phyloP scores from a whole-genome alignment of 2,888 invertebrate genomes.

The Agrochola circellaris region DNA sequence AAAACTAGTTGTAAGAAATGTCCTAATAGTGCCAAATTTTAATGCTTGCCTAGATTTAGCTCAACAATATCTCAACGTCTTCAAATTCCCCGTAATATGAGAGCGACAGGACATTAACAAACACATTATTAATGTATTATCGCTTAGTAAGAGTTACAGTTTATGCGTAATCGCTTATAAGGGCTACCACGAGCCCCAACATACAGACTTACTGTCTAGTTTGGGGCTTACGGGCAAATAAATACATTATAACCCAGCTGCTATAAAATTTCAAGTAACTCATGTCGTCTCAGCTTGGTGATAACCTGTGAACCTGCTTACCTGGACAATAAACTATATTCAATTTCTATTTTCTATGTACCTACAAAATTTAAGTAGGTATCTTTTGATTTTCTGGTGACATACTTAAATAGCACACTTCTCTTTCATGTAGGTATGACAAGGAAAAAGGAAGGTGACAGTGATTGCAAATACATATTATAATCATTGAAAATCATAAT shows the following conservation, averaged over 20 bases:
- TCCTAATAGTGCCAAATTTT: not conserved
- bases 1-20: not conserved
- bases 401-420: not conserved
- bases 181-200: not conserved
- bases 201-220: not conserved
- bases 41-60: not conserved
- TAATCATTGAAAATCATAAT: not conserved
- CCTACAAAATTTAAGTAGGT: too few species aligned
- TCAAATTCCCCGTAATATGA: not conserved
- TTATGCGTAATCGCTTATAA: not conserved
- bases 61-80: not conserved
- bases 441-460: too few species aligned
- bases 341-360: too few species aligned
- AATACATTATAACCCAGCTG: not conserved
- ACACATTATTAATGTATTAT: constrained; percentile 30
- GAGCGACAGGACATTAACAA: not conserved
- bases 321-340: too few species aligned
- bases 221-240: not conserved
- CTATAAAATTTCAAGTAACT: not conserved
- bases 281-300: not conserved
- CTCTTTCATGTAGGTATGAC: too few species aligned
- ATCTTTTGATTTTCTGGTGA: not conserved
- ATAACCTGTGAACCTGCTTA: not conserved
- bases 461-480: not conserved
- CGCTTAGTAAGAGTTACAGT: not conserved